A percentile compares a stretch with the other conserved stretches of the same genome.
These are phyloP conservation scores for Myotis yumanensis DNA, from an alignment of 2,113 vertebrate genomes.

Conservation along the genomic window DNA sequence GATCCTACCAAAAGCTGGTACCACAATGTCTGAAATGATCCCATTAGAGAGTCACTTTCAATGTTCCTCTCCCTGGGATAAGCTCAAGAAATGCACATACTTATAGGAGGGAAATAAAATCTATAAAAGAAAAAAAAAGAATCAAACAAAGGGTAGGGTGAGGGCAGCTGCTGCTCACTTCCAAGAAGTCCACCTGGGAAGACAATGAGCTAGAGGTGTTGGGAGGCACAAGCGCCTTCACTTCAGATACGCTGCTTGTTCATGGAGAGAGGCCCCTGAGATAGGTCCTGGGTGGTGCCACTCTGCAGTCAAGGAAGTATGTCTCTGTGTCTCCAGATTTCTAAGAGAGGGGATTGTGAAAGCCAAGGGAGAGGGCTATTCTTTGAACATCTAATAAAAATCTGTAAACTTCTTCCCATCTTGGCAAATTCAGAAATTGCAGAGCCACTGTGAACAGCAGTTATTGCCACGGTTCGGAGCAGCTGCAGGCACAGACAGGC, in stretches of 20 bases:
- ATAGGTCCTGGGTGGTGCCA: background rate
- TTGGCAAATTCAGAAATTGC: background rate
- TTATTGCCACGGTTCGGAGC: background rate
- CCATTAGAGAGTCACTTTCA: background rate
- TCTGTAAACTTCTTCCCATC: background rate
- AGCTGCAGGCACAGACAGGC: accelerated
- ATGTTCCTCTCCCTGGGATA: background rate
- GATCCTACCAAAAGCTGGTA: background rate
- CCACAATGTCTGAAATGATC: too few relatives aligned
- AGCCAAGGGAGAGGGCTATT: background rate
- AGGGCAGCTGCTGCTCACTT: background rate
- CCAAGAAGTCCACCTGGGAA: background rate
- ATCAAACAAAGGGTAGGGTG: too few relatives aligned
- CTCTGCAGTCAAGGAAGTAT: background rate
- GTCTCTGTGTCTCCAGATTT: background rate
- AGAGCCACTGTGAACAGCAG: background rate
- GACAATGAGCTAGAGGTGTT: background rate
- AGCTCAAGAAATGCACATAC: background rate
- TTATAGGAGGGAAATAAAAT: background rate
- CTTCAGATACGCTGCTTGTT: background rate
- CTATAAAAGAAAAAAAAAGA: background rate
- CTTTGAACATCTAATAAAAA: background rate
- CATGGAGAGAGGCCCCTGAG: background rate
- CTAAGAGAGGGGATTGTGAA: background rate
- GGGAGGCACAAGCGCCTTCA: too few relatives aligned